These are phyloP conservation scores for Acanthurus tractus DNA, from an alignment of 2,797 vertebrate species.

Conservation along the genomic window DNA sequence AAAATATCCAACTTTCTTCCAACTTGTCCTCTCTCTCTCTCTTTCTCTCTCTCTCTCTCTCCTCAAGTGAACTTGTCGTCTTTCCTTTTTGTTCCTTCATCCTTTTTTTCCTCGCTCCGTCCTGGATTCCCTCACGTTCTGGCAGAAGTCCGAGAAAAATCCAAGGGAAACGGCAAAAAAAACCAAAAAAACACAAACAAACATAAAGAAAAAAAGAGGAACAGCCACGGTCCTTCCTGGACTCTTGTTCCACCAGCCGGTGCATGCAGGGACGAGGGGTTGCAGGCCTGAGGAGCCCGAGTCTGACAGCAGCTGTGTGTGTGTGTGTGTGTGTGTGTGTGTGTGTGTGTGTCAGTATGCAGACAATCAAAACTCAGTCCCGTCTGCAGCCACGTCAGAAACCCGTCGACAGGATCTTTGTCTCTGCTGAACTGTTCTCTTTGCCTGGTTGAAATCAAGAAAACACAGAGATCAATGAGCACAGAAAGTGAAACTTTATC, in stretches of 20 bases:
- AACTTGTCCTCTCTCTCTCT: slow-evolving; percentile 38
- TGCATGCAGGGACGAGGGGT: slow-evolving; percentile 69
- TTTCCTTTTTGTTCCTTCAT: slow-evolving; percentile 42
- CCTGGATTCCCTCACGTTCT: slow-evolving; percentile 12
- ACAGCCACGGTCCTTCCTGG: slow-evolving; percentile 37
- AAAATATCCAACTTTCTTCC: slow-evolving; percentile 46
- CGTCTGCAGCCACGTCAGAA: slow-evolving; percentile 74
- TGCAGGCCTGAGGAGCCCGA: slow-evolving; percentile 10
- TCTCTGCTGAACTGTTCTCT: slow-evolving; percentile 71
- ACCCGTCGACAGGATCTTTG: slow-evolving; percentile 84
- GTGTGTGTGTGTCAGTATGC: slow-evolving; percentile 10
- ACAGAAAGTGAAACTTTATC: accelerated
- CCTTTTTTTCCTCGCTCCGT: slow-evolving; percentile 1
- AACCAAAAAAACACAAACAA: slow-evolving; percentile 17
- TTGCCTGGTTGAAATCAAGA: slow-evolving; percentile 64
- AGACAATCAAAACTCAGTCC: slow-evolving; percentile 15
- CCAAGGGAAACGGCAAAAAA: not conserved
- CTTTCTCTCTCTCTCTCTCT: slow-evolving; percentile 22
- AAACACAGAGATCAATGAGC: not conserved
- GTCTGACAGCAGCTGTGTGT: slow-evolving; percentile 35
- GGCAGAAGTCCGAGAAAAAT: slow-evolving; percentile 20
- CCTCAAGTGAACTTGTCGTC: slow-evolving; percentile 42
- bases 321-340: not conserved
- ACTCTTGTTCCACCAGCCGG: slow-evolving; percentile 55
- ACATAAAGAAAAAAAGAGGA: not conserved